Base-by-base conservation (phyloP, 2,113 vertebrate genomes). In the Podocnemis expansa region DNA sequence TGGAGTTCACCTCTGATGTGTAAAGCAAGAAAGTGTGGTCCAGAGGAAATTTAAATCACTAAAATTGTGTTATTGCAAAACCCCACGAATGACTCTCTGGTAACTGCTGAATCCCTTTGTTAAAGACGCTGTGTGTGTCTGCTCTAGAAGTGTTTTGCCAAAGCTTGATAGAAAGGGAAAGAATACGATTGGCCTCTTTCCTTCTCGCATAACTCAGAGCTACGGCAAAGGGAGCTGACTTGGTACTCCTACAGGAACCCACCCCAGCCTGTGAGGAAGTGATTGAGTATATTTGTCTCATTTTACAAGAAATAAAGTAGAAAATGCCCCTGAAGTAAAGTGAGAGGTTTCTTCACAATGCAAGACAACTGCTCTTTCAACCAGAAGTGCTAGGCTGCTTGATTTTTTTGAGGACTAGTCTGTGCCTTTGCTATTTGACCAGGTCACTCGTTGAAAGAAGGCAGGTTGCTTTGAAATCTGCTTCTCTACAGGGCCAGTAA, bases 341-440 rank as follows among this genome's bases (percentile, higher is more conserved):
- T 4, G 17, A n/a, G 3, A 27, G 5, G 21, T 14, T 1, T 22
- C 56, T 56, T 3, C 45, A 52, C 29, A 41, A 2, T 0, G 86
- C 19, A 22, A 47, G 70, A 24, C 22, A 5, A 29, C 29, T 10
- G n/a, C 10, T 0, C 25, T 43, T 41, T 75, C 29, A 27, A n/a
- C 47, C 82, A 80, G 80, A 27, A 0, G 0, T 41, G 19, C 45
- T 29, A 4, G 52, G 29, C 10, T 3, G 41, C 21, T 38, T 5
- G 14, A n/a, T 67, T 75, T 75, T 75, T 47, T 47, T 47, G 70
- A 34, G n/a, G 70, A 2, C 27, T 52, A 52, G 38, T 29, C 73
- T 38, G 56, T 86, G 82, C 52, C 63, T 85, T 76, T 82, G 73
- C 25, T n/a, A 1, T 55, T 52, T 54, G 8, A 82, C 58, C 14